These are phyloP conservation scores for Dicycla oo DNA, from an alignment of 2,888 invertebrate species.

Conservation along the genomic window DNA sequence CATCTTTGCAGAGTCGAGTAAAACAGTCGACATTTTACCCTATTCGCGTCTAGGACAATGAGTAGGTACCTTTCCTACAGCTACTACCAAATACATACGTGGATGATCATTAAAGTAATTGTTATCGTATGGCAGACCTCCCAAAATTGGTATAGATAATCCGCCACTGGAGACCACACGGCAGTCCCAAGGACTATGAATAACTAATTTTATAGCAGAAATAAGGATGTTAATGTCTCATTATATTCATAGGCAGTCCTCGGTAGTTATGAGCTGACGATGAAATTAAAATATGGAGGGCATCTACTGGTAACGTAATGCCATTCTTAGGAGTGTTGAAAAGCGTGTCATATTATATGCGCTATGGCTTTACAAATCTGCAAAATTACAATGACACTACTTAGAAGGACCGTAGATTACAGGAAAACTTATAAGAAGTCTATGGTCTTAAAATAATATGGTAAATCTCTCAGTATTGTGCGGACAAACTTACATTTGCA, in stretches of 20 bases:
- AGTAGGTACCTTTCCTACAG: no score
- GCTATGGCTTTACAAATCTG: neutral
- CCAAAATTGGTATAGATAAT: neutral
- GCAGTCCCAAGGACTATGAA: slow-evolving; percentile 35
- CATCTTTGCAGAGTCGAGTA: no score
- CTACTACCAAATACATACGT: no score
- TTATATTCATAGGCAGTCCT: slow-evolving; percentile 51
- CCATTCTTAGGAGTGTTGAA: neutral
- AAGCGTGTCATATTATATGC: neutral
- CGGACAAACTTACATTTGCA: no score
- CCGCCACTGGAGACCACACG: slow-evolving; percentile 47
- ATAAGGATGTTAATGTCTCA: slow-evolving; percentile 44
- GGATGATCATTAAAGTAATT: neutral
- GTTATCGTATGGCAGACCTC: neutral
- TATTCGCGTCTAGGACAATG: no score
- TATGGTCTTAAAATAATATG: no score
- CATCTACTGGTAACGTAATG: slow-evolving; percentile 9
- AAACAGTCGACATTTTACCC: no score
- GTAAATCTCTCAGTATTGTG: no score
- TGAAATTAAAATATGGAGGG: slow-evolving; percentile 39
- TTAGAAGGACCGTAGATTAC: no score
- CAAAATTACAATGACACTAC: neutral
- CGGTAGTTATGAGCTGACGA: slow-evolving; percentile 50
- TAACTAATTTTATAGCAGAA: slow-evolving; percentile 47
- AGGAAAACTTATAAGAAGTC: no score